Conservation (phyloP, 2,888 invertebrate species). For the Trachelus iudaicus region DNA sequence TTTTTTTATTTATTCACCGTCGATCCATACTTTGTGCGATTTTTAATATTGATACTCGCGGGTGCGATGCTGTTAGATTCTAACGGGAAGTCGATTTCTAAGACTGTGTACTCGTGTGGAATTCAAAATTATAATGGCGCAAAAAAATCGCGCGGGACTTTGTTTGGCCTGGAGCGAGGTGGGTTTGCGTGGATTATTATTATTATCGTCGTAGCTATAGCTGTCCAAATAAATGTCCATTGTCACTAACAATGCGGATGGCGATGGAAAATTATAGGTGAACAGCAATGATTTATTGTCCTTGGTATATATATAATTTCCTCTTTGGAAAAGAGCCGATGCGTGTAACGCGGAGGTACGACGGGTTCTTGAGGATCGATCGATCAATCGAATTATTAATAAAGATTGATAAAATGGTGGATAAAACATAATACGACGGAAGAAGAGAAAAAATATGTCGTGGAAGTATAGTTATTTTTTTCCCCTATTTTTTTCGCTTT, state of each 20-base stretch:
- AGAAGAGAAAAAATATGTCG: neutral
- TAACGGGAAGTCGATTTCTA: neutral
- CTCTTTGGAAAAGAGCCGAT: neutral
- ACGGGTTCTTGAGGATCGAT: neutral
- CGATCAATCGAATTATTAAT: neutral
- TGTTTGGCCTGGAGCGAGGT: neutral
- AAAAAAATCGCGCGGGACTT: neutral
- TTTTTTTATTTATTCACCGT: too few relatives aligned
- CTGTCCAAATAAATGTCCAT: conserved; percentile 7
- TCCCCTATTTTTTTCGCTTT: neutral
- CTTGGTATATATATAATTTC: neutral
- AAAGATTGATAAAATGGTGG: neutral
- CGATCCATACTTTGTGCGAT: neutral
- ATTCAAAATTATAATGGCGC: neutral
- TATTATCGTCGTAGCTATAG: neutral
- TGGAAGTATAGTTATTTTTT: neutral
- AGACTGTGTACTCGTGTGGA: neutral
- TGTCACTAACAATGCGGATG: neutral
- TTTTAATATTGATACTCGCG: neutral
- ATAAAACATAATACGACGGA: neutral
- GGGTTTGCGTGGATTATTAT: neutral
- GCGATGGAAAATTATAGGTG: conserved; percentile 1
- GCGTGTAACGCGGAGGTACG: neutral
- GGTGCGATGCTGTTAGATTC: neutral
- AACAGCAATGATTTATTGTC: conserved; percentile 8